These are phyloP conservation scores for Alviniconcha strummeri DNA, from an alignment of 2,888 invertebrate species.

Conservation along the genomic window DNA sequence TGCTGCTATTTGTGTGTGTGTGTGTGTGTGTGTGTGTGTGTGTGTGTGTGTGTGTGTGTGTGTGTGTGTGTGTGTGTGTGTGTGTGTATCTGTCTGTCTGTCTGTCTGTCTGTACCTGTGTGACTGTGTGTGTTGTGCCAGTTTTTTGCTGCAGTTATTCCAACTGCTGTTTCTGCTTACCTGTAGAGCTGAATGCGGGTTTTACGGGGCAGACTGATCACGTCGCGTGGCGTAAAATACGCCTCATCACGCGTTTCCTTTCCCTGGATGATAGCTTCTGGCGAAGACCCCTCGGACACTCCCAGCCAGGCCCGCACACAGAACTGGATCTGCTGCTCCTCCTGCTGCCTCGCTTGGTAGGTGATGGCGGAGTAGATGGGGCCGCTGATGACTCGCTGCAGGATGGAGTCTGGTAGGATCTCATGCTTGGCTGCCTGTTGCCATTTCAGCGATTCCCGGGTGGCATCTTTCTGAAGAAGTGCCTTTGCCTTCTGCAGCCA, in stretches of 20 bases:
- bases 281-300: not conserved
- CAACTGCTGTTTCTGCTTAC: not conserved
- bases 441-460: not conserved
- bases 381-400: conserved; percentile 4
- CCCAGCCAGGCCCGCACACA: conserved; percentile 24
- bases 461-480: not conserved
- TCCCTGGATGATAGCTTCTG: not conserved
- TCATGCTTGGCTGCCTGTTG: not conserved
- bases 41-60: no score
- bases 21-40: no score
- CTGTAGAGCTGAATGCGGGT: conserved; percentile 21
- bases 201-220: not conserved
- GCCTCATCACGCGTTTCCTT: not conserved
- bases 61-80: no score
- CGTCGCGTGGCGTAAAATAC: not conserved
- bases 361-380: conserved; percentile 17
- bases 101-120: no score
- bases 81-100: no score
- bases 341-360: not conserved
- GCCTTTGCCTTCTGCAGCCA: not conserved
- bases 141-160: no score
- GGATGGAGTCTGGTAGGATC: conserved; percentile 10
- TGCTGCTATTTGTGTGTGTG: no score
- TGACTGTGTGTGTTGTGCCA: no score
- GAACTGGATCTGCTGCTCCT: not conserved